Base-by-base conservation (phyloP, 2,888 invertebrate species). In the Amphipoea oculea region DNA sequence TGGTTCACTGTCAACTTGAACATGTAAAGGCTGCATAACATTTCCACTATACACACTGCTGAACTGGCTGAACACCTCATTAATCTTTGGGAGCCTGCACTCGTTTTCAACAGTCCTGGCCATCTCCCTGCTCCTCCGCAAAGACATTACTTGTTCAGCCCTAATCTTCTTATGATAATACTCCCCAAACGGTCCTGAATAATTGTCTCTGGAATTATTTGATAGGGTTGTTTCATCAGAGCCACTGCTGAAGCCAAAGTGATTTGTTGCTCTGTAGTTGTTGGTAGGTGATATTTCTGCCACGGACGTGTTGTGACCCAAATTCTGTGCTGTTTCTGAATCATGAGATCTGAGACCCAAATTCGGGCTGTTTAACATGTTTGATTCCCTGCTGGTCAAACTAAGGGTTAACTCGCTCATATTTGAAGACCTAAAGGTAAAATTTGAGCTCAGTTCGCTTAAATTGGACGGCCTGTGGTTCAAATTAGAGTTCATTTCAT, bases 91-190 rank as follows among this genome's bases (percentile, higher is more conserved):
- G 76, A 96, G 79, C 57, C 11, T 89, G 54, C 69, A 79, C 3
- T 82, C 85, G 20, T 72, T 82, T 4, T 67, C 79, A 36, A 57
- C 54, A n/a, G 68, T 66, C 23, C 63, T 71, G 2, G 66, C 23
- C 0, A 48, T 57, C 12, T 89, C 89, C 42, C 79, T 82, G 48
- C 80, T 85, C 2, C 51, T 73, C 20, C 54, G 77, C 14, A 60
- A 68, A 17, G 81, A 87, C 65, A 90, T 86, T 0, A 93, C 87
- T 79, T 93, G 91, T 57, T 94, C 94, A 0, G 91, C 89, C 6
- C 93, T 88, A 2, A 94, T 93, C 78, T 94, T 93, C 84, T 95
- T 94, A 67, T 94, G 94, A 79, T 92, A 94, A 73, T 94, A 94
- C 12, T 90, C 90, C 0, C 91, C 84, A 17, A 84, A 40, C 2